These are phyloP conservation scores for Drosophila neonasuta DNA, from an alignment of 2,888 invertebrate genomes.

Conservation along the genomic window DNA sequence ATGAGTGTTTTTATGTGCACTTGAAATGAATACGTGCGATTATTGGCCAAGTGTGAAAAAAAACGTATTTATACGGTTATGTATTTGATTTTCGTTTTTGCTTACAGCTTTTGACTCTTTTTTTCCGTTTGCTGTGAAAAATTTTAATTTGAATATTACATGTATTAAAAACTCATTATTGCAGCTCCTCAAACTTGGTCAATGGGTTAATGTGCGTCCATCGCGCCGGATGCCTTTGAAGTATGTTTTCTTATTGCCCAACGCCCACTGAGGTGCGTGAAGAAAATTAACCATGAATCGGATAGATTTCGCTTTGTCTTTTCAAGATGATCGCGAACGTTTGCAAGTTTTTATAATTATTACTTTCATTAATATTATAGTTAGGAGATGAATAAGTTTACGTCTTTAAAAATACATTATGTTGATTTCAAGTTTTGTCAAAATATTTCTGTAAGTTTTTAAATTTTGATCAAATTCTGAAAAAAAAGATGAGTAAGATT, in stretches of 20 bases:
- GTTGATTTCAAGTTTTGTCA: too few relatives aligned
- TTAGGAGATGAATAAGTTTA: too few relatives aligned
- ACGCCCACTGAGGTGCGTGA: slow-evolving; percentile 37
- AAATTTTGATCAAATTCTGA: too few relatives aligned
- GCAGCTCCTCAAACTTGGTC: slow-evolving; percentile 63
- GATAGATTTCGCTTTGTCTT: background rate
- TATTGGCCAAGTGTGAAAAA: slow-evolving; percentile 49
- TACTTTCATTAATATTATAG: too few relatives aligned
- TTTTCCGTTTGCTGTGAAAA: slow-evolving; percentile 17
- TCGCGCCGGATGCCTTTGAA: slow-evolving; percentile 52
- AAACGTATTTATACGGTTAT: slow-evolving; percentile 46
- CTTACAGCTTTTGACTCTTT: slow-evolving; percentile 37
- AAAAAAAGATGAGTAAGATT: too few relatives aligned
- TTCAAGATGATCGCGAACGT: background rate
- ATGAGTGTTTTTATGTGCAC: slow-evolving; percentile 69
- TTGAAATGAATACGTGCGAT: slow-evolving; percentile 75
- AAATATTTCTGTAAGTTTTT: too few relatives aligned
- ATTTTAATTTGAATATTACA: slow-evolving; percentile 77
- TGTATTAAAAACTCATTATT: slow-evolving; percentile 73
- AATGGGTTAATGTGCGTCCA: slow-evolving; percentile 69
- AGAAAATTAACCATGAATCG: slow-evolving; percentile 32
- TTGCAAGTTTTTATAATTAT: background rate
- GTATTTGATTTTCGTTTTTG: slow-evolving; percentile 64
- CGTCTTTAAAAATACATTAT: too few relatives aligned
- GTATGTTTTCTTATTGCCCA: background rate